Evolutionary conservation across 2,888 invertebrate species (phyloP), one percentile per base, ranked within the genome.

Genomic region (Plagodis dolabraria): DNA sequence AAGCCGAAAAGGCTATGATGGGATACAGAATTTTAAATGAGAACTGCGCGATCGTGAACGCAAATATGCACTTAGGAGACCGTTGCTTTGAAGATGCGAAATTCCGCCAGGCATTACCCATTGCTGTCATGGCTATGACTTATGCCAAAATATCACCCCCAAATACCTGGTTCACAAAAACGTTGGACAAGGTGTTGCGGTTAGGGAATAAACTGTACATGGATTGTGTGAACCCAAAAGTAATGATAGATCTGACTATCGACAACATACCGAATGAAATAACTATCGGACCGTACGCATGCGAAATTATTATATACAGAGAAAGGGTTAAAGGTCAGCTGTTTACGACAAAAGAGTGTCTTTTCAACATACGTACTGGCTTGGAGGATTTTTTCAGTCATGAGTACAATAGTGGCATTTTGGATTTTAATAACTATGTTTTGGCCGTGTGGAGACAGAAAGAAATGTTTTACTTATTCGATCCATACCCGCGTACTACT

Each of bases 81-180:
- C 82, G 91, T 60, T 94, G 94, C 70, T 95, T 95, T 65, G 93
- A 93, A 67, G 94, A 94, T 9, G 87, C 93, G 0, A 90, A 93
- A 58, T 94, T 90, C 67, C 94, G 95, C 53, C 94, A 95, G 65
- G 94, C 95, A 0, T 75, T 95, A 55, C 85, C 95, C 0, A 94
- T 94, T 60, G 91, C 94, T 0, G 83, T 94, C 0, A 90, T 94
- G 6, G 94, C 94, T 5, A 84, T 95, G 81, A 93, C 95, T 0
- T 96, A 96, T 67, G 92, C 95, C 0, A 93, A 94, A 72, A 94
- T 96, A 65, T 95, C 95, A 4, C 94, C 94, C 0, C 93, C 95
- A 0, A 94, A 93, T 53, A 89, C 93, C 0, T 94, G 94, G 94
- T 93, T 92, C 68, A 87, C 89, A 7, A 93, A 89, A 60, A 94